A percentile compares a stretch with the other conserved stretches of the same genome.
Evolutionary conservation across 2,888 invertebrate genomes (phyloP).

Genomic region (Microchrysa polita): DNA sequence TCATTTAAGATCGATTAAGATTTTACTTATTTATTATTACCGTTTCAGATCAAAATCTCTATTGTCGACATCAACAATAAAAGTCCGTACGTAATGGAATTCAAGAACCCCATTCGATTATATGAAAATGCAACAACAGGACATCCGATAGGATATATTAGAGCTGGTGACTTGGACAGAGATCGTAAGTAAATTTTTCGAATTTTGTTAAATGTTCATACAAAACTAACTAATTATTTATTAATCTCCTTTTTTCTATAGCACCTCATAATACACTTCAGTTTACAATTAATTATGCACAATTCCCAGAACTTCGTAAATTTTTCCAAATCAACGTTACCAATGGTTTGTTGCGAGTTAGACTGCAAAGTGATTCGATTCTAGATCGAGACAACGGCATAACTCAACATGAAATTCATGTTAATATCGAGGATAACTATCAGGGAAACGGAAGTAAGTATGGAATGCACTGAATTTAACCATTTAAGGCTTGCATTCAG

Average conservation of each 20-base stretch:
- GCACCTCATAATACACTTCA: slow-evolving; percentile 67
- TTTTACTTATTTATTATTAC: too few relatives aligned
- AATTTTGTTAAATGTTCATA: neutral
- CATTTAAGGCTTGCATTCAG: too few relatives aligned
- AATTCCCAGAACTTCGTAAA: slow-evolving; percentile 63
- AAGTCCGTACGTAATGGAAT: slow-evolving; percentile 62
- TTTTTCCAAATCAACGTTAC: slow-evolving; percentile 67
- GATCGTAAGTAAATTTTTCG: slow-evolving; percentile 64
- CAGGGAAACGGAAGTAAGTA: slow-evolving; percentile 63
- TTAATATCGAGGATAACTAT: slow-evolving; percentile 68
- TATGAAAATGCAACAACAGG: slow-evolving; percentile 66
- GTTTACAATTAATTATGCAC: slow-evolving; percentile 67
- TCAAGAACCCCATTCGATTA: slow-evolving; percentile 62
- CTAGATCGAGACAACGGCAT: slow-evolving; percentile 68
- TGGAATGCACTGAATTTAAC: neutral
- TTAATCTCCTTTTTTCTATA: slow-evolving; percentile 52
- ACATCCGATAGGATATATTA: slow-evolving; percentile 62
- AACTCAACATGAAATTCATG: slow-evolving; percentile 65
- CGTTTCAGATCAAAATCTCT: slow-evolving; percentile 67
- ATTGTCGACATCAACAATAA: slow-evolving; percentile 73
- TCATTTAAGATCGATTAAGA: too few relatives aligned
- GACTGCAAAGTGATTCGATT: slow-evolving; percentile 63
- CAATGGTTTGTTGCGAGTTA: slow-evolving; percentile 65
- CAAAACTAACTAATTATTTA: too few relatives aligned
- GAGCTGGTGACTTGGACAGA: slow-evolving; percentile 68